Conservation (phyloP, 2,888 invertebrate genomes). For the Stegophylla sp. region DNA sequence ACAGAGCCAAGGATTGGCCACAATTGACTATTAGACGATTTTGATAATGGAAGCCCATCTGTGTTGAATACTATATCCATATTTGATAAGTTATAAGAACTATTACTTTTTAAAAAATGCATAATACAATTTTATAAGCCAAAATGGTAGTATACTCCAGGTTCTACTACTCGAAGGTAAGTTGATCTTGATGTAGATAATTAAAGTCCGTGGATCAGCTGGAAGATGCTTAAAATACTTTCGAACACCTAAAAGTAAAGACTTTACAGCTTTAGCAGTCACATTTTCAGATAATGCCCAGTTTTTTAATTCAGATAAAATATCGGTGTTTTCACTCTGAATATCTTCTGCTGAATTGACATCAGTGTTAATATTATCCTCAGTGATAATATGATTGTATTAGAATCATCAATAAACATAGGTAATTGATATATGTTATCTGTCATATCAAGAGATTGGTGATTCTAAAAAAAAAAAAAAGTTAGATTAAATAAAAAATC, state of each 20-base stretch:
- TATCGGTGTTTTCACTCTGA: background rate
- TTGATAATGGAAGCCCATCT: background rate
- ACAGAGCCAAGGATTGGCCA: background rate
- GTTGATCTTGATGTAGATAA: background rate
- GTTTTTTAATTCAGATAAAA: background rate
- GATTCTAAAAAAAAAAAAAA: too few species aligned
- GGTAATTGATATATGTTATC: too few species aligned
- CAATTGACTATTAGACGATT: background rate
- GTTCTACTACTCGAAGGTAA: background rate
- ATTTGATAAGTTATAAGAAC: background rate
- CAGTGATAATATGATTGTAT: too few species aligned
- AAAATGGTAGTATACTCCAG: background rate
- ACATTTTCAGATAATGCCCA: slow-evolving; percentile 2
- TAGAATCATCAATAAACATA: too few species aligned
- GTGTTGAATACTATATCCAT: background rate
- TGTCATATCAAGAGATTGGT: too few species aligned
- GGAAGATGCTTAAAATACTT: background rate
- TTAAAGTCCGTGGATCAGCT: background rate
- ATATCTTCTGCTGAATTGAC: too few species aligned
- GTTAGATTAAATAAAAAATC: too few species aligned
- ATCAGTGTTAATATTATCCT: too few species aligned
- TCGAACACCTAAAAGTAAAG: background rate
- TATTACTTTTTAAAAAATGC: too few species aligned
- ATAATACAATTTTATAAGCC: too few species aligned
- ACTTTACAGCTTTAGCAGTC: background rate